phyloP scores from a whole-genome alignment of 2,797 vertebrate species.

The Heterohyrax brucei region DNA sequence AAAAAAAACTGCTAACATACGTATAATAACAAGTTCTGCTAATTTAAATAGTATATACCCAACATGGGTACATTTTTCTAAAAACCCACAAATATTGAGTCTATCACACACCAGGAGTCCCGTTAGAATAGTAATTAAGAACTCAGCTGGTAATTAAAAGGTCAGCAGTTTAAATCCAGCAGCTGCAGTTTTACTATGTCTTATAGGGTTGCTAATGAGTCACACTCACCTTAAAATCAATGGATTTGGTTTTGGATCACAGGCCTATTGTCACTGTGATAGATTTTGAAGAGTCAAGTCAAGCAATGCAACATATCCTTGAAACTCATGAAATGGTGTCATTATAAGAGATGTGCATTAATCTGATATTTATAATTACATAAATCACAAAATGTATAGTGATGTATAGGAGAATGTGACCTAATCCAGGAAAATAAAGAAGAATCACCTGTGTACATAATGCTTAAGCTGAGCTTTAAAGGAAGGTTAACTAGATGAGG shows the following conservation, averaged over 20 bases:
- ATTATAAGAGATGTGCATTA: not conserved
- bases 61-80: not conserved
- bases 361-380: not conserved
- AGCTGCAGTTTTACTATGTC: too few relatives aligned
- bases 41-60: not conserved
- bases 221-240: too few relatives aligned
- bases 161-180: too few relatives aligned
- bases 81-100: not conserved
- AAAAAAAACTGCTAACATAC: not conserved
- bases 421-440: not conserved
- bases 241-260: too few relatives aligned
- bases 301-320: not conserved
- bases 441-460: not conserved
- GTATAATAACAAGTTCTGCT: not conserved
- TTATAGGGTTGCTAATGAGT: too few relatives aligned
- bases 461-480: not conserved
- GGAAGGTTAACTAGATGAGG: not conserved
- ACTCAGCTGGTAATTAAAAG: too few relatives aligned
- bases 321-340: not conserved
- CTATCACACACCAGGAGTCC: not conserved
- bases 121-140: too few relatives aligned
- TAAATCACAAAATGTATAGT: conserved; percentile 2
- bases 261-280: not conserved
- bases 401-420: not conserved
- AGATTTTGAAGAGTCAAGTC: conserved; percentile 6